A percentile compares a stretch with the other conserved stretches of the same genome.
Evolutionary conservation across 2,888 invertebrate genomes (phyloP).

Genomic region (Calameuta pallipes): DNA sequence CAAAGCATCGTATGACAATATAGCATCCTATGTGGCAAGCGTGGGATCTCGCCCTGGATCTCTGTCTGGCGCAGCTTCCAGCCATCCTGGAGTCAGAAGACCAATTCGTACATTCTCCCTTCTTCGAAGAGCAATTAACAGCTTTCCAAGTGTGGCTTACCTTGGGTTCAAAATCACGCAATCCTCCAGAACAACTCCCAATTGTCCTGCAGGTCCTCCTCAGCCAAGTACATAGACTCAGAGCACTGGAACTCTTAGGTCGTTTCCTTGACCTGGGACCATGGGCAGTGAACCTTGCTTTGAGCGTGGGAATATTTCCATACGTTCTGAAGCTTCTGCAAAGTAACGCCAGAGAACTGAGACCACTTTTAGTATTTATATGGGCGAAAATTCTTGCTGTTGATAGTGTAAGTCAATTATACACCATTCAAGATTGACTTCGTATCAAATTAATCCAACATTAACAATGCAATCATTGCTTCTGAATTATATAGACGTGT

Average conservation of each 20-base stretch:
- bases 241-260: slow-evolving; percentile 94
- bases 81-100: slow-evolving; percentile 74
- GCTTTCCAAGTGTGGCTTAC: slow-evolving; percentile 97
- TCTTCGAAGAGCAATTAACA: slow-evolving; percentile 97
- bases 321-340: slow-evolving; percentile 97
- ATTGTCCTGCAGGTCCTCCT: slow-evolving; percentile 93
- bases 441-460: not conserved
- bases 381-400: slow-evolving; percentile 99
- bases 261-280: slow-evolving; percentile 95
- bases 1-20: not conserved
- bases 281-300: slow-evolving; percentile 94
- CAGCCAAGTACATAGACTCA: slow-evolving; percentile 85
- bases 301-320: slow-evolving; percentile 98
- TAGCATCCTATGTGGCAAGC: slow-evolving; percentile 94
- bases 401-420: slow-evolving; percentile 79
- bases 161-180: slow-evolving; percentile 80
- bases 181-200: slow-evolving; percentile 95
- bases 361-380: slow-evolving; percentile 94
- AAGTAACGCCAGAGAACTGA: slow-evolving; percentile 91
- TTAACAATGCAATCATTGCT: not conserved
- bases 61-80: slow-evolving; percentile 92
- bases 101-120: slow-evolving; percentile 82
- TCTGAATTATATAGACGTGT: slow-evolving; percentile 76
- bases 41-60: slow-evolving; percentile 97
- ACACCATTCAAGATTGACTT: not conserved